Evolutionary conservation across 1,140 invertebrate species (phyloP), one percentile per base, ranked within the genome.

Genomic region (Papilio machaon): DNA sequence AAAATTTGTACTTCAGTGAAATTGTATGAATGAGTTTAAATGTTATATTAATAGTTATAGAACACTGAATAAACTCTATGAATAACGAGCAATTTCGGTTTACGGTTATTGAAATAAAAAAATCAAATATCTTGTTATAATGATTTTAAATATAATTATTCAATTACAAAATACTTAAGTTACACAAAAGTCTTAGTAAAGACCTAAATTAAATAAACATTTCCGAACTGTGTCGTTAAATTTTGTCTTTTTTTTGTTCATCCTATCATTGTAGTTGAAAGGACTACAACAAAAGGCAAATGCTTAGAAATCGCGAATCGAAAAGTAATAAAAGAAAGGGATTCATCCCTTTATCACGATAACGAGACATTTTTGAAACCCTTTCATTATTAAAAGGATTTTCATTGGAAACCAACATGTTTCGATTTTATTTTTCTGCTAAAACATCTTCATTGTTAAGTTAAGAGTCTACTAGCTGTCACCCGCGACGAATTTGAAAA

Each of bases 321-420:
- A 77, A 15, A 38, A 77, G 49, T 43, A 77, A 77, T 77, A 77
- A 77, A 58, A 77, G 75, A 77, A 77, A 77, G 75, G 75, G 75
- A 77, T 77, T 49, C 49, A 30, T 77, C 47, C 75, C 75, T 77
- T 77, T 77, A 77, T 76, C 74, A 76, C 54, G 75, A 38, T 77
- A 54, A 77, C 75, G 49, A 77, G 75, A 77, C 75, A 49, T 58
- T 58, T 35, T 58, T 77, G 49, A 77, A 64, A 77, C 75, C 75
- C 75, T 58, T 77, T 58, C 75, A 58, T 77, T 77, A 77, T 58
- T 77, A 13, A 23, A 52, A 54, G 47, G 75, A 52, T 77, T 77
- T 77, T 58, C 35, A 77, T 77, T 54, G 75, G 75, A 35, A 54
- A 30, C 30, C 75, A 58, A 77, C 23, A 64, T 64, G 23, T 64